These are phyloP conservation scores for Aulostomus chinensis DNA, from an alignment of 2,797 vertebrate genomes.

Conservation along the genomic window DNA sequence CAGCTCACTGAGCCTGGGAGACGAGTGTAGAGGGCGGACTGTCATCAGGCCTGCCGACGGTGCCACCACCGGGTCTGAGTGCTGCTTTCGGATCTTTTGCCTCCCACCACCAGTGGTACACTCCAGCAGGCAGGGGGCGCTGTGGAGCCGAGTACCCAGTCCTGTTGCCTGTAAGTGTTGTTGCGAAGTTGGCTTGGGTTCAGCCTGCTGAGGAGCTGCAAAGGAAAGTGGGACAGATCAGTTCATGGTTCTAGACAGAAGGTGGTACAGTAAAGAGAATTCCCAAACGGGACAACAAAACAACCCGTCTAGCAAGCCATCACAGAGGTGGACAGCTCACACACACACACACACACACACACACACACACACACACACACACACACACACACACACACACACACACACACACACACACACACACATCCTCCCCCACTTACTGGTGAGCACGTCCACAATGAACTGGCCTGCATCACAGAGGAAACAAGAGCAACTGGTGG, in stretches of 20 bases:
- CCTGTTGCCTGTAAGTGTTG: conserved; percentile 71
- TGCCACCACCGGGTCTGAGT: conserved; percentile 86
- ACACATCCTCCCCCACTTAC: no score
- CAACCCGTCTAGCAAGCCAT: no score
- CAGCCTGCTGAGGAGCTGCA: conserved; percentile 54
- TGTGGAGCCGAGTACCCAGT: conserved; percentile 92
- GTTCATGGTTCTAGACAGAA: conserved; percentile 12
- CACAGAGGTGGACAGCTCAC: no score
- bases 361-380: no score
- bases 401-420: no score
- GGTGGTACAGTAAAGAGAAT: conserved; percentile 2
- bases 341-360: no score
- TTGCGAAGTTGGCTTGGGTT: conserved; percentile 62
- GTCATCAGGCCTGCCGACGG: conserved; percentile 75
- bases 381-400: no score
- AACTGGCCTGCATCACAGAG: no score
- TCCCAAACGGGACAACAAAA: conserved; percentile 10
- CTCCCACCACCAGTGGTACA: conserved; percentile 78
- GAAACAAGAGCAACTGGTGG: no score
- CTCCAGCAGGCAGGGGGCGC: conserved; percentile 93
- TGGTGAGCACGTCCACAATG: no score
- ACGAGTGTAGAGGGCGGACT: conserved; percentile 87
- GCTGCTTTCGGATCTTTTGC: conserved; percentile 93
- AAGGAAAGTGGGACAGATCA: conserved; percentile 18
- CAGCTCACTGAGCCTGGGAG: conserved; percentile 93